Conservation (phyloP, 2,113 vertebrate species). For the Xenotilapia longispinis region DNA sequence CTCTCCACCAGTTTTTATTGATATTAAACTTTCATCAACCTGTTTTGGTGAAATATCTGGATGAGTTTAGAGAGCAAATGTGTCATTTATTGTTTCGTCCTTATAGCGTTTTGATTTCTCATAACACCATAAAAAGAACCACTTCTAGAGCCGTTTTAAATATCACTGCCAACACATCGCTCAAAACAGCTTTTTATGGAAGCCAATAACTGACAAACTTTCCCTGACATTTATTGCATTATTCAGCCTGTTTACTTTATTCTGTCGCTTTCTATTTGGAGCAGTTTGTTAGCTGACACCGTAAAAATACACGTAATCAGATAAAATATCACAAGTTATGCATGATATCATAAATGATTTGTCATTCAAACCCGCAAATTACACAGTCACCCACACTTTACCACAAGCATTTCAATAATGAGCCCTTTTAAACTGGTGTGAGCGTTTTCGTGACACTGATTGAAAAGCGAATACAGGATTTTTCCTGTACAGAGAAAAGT, state of each 20-base stretch:
- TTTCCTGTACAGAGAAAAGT: not conserved
- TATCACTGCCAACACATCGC: not conserved
- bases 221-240: not conserved
- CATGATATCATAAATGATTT: not conserved
- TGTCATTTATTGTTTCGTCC: not conserved
- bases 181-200: not conserved
- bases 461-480: not conserved
- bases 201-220: not conserved
- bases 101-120: not conserved
- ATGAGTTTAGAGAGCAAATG: not conserved
- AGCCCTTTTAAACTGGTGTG: not conserved
- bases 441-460: not conserved
- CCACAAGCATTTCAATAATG: not conserved
- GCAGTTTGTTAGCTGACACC: not conserved
- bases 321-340: not conserved
- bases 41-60: not conserved
- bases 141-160: not conserved
- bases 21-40: not conserved
- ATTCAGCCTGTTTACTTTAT: not conserved
- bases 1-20: not conserved
- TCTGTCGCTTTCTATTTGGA: not conserved
- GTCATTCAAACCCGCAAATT: not conserved
- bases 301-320: not conserved
- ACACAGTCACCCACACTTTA: not conserved
- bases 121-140: not conserved